A percentile compares a stretch with the other conserved stretches of the same genome.
Conservation (phyloP, 2,113 vertebrate genomes). For the Cephalopholis sonnerati region DNA sequence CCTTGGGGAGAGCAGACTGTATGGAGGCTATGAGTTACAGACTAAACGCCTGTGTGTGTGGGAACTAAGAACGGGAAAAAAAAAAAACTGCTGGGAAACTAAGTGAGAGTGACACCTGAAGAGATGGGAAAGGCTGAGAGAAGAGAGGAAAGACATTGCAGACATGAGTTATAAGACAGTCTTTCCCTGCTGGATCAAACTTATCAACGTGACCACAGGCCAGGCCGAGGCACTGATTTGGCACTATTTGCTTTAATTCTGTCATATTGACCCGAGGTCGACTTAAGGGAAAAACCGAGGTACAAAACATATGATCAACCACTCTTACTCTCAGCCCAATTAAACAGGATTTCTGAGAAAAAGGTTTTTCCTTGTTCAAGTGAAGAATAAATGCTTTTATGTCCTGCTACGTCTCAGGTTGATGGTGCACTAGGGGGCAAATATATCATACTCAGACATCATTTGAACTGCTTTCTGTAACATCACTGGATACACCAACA, state of each 20-base stretch:
- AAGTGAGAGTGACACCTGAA: slow-evolving; percentile 16
- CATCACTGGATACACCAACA: slow-evolving; percentile 56
- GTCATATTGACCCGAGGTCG: background rate
- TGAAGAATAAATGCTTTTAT: slow-evolving; percentile 9
- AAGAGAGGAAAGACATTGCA: background rate
- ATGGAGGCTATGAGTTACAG: slow-evolving; percentile 44
- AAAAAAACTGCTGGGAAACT: slow-evolving; percentile 22
- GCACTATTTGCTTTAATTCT: background rate
- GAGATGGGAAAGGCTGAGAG: background rate
- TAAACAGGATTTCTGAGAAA: background rate
- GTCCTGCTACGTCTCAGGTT: slow-evolving; percentile 10
- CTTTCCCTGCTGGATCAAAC: background rate
- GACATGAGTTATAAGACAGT: background rate
- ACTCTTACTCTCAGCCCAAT: background rate
- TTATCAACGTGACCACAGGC: background rate
- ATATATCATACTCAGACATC: slow-evolving; percentile 31
- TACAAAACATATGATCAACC: background rate
- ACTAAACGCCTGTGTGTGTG: slow-evolving; percentile 21
- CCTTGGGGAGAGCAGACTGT: slow-evolving; percentile 43
- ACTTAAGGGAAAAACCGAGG: background rate
- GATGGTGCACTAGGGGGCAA: background rate
- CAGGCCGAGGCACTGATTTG: background rate
- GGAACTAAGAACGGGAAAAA: slow-evolving; percentile 14
- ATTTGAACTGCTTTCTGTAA: slow-evolving; percentile 32
- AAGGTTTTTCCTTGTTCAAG: background rate